Percentiles rank a stretch among this genome's conserved stretches.
Conservation (phyloP, 2,113 vertebrate species). For the Ammodytes dubius region DNA sequence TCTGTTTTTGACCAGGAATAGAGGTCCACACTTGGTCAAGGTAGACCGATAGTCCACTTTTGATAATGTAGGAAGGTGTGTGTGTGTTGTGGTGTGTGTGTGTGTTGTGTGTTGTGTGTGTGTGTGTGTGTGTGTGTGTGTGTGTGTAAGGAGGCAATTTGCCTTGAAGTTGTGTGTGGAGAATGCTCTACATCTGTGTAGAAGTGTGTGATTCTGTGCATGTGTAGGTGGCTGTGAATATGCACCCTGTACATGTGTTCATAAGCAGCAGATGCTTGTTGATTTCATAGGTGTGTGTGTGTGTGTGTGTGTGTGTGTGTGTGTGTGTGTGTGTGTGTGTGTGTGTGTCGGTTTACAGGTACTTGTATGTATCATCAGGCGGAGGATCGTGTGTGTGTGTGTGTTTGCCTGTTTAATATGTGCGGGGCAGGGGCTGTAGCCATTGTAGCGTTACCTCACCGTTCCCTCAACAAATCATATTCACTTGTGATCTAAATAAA, state of each 20-base stretch:
- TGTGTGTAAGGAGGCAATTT: neutral
- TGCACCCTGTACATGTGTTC: neutral
- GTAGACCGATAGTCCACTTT: no score
- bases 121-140: neutral
- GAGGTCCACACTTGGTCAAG: no score
- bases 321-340: conserved; percentile 9
- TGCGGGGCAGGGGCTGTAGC: neutral
- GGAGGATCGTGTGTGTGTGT: conserved; percentile 10
- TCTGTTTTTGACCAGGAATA: no score
- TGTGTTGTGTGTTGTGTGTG: neutral
- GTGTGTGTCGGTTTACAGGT: neutral
- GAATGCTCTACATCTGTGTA: neutral
- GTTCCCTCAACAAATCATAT: conserved; percentile 74
- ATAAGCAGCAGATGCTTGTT: neutral
- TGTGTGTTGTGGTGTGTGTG: neutral
- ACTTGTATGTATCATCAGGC: conserved; percentile 15
- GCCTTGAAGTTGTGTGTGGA: no score
- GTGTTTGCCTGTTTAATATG: conserved; percentile 44
- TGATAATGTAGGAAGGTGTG: no score
- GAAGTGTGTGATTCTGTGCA: neutral
- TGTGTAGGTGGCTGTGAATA: conserved; percentile 16
- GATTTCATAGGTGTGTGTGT: neutral
- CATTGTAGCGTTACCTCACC: conserved; percentile 32
- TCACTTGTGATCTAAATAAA: conserved; percentile 72
- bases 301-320: conserved; percentile 15